phyloP scores from a whole-genome alignment of 2,113 vertebrate species.

The Bagarius yarrelli region DNA sequence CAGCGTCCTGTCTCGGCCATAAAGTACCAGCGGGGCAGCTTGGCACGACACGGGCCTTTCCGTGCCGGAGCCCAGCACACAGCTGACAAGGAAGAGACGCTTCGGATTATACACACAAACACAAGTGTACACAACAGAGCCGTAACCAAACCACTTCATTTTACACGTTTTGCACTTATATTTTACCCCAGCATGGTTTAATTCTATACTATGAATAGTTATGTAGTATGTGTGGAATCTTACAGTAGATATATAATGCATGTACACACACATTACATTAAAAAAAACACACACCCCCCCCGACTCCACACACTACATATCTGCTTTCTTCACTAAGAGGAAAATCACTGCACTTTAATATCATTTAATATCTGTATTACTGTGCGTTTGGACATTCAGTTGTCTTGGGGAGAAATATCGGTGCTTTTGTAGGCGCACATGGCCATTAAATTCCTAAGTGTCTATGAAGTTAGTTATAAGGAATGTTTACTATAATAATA shows the following conservation, averaged over 20 bases:
- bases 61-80: conserved; percentile 94
- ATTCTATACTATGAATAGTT: neutral
- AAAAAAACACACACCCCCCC: too few relatives aligned
- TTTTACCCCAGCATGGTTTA: neutral
- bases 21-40: conserved; percentile 97
- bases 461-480: neutral
- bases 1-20: conserved; percentile 83
- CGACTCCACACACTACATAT: too few relatives aligned
- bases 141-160: neutral
- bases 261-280: too few relatives aligned
- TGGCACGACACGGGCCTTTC: conserved; percentile 88
- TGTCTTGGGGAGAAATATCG: too few relatives aligned
- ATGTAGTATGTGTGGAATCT: too few relatives aligned
- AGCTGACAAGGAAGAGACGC: conserved; percentile 75
- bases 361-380: too few relatives aligned
- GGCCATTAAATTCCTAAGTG: too few relatives aligned
- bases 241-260: too few relatives aligned
- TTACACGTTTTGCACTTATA: neutral
- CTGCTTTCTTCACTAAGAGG: too few relatives aligned
- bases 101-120: conserved; percentile 14
- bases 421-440: too few relatives aligned
- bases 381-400: too few relatives aligned
- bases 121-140: neutral
- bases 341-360: too few relatives aligned
- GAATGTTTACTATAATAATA: neutral